Percentiles rank a stretch among this genome's conserved stretches.
These are phyloP conservation scores for Toxotes chatareus DNA, from an alignment of 2,113 vertebrate genomes.

Conservation along the genomic window DNA sequence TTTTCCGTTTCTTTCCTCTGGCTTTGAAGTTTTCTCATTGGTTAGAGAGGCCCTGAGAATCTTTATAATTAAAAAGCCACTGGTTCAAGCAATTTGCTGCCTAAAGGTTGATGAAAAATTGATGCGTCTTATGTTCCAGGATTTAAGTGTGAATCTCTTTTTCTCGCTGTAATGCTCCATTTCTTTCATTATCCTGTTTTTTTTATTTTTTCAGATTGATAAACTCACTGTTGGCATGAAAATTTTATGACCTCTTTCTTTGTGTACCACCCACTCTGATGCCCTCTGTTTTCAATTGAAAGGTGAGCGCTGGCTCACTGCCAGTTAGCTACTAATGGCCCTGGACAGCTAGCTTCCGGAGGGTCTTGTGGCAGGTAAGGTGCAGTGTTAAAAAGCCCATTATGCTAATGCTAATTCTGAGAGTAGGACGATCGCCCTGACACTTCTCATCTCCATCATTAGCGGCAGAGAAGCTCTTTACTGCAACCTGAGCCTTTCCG, in stretches of 20 bases:
- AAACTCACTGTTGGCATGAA: constrained; percentile 60
- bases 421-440: constrained; percentile 53
- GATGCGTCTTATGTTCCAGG: constrained; percentile 54
- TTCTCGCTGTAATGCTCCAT: constrained; percentile 28
- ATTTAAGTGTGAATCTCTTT: constrained; percentile 54
- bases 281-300: constrained; percentile 61
- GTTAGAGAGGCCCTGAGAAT: constrained; percentile 33
- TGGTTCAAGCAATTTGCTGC: constrained; percentile 56
- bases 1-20: constrained; percentile 9
- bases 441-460: constrained; percentile 75
- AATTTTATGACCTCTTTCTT: constrained; percentile 66
- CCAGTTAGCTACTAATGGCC: constrained; percentile 76
- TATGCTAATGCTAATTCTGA: constrained; percentile 81
- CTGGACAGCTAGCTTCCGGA: constrained; percentile 62
- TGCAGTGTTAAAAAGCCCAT: constrained; percentile 79
- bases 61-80: constrained; percentile 68
- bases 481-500: constrained; percentile 68
- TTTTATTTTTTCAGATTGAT: constrained; percentile 43
- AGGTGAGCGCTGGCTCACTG: constrained; percentile 62
- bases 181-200: constrained; percentile 38
- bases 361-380: constrained; percentile 72
- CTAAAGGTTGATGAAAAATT: constrained; percentile 67
- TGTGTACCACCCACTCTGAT: constrained; percentile 44
- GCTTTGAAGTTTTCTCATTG: constrained; percentile 20
- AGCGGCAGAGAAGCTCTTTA: constrained; percentile 66